Evolutionary conservation across 2,797 vertebrate species (phyloP), one percentile per base, ranked within the genome.

Genomic region (Staurois parvus): DNA sequence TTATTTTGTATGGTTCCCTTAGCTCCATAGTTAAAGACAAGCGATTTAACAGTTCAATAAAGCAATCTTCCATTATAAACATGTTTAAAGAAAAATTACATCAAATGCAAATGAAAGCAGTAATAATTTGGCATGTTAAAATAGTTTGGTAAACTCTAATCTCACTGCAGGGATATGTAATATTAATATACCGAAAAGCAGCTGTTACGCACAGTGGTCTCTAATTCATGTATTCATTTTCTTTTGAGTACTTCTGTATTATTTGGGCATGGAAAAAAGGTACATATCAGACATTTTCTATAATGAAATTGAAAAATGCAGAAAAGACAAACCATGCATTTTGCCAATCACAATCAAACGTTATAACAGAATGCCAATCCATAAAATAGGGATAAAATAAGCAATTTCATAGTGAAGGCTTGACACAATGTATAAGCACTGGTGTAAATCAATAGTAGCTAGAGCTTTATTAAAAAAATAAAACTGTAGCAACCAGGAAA

Each of bases 151-250:
- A 48, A 69, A 26, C 24, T 32, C 26, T 40, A 40, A 72, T 81
- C n/a, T 30, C 19, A 17, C 17, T 28, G 32, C 17, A 26, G 52
- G 2, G 6, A 56, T 9, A 81, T 72, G 21, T 62, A 62, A 59
- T 81, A 72, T 81, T 80, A 26, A 80, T 56, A 32, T 21, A 52
- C 12, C 30, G 8, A 10, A 62, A 59, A 19, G 9, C 79, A 28
- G 79, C 13, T 80, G 28, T 80, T 52, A 80, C 34, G 24, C 24
- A 48, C 26, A 28, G n/a, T 68, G 11, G 29, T 3, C 28, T 64
- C 56, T 11, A 26, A 34, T 15, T 34, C 34, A 21, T 37, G 7
- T 32, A 12, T 4, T 3, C 7, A 1, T 42, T 21, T 62, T 34
- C 21, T 9, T 26, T 64, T 26, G 64, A 37, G 2, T 21, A 45